Evolutionary conservation across 2,113 vertebrate species (phyloP).

Genomic region (Donacobius atricapilla): DNA sequence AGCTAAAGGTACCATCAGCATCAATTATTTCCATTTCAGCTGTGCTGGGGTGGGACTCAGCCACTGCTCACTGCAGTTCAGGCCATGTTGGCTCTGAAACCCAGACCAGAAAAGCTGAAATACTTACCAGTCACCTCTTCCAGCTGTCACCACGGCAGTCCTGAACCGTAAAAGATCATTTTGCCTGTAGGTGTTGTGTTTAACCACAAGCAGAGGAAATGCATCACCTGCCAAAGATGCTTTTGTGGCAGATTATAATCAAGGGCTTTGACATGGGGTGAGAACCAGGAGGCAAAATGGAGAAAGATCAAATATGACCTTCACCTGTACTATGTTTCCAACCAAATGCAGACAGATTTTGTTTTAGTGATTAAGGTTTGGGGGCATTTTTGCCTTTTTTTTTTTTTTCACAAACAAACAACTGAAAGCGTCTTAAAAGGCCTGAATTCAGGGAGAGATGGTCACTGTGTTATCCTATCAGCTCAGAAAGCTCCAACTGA

Average conservation of each 20-base stretch:
- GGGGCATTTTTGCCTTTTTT: background rate
- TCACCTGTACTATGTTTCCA: background rate
- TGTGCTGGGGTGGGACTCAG: background rate
- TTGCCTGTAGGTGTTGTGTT: background rate
- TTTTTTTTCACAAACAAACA: fast-evolving
- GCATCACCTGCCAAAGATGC: background rate
- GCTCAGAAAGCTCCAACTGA: background rate
- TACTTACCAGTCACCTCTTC: background rate
- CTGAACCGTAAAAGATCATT: background rate
- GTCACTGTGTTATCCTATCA: background rate
- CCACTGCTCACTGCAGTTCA: background rate
- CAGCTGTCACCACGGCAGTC: background rate
- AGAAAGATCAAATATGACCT: background rate
- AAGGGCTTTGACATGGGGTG: background rate
- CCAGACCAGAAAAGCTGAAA: background rate
- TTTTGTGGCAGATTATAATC: background rate
- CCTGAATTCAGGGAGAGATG: background rate
- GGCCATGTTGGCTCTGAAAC: background rate
- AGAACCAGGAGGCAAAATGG: background rate
- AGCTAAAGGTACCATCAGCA: background rate
- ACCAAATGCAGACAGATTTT: background rate
- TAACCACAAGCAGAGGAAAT: background rate
- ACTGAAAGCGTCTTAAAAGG: background rate
- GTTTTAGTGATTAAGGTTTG: background rate
- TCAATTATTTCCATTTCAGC: constrained; percentile 56